A percentile compares a stretch with the other conserved stretches of the same genome.
These are phyloP conservation scores for Octomys mimax DNA, from an alignment of 2,797 vertebrate genomes.

Conservation along the genomic window DNA sequence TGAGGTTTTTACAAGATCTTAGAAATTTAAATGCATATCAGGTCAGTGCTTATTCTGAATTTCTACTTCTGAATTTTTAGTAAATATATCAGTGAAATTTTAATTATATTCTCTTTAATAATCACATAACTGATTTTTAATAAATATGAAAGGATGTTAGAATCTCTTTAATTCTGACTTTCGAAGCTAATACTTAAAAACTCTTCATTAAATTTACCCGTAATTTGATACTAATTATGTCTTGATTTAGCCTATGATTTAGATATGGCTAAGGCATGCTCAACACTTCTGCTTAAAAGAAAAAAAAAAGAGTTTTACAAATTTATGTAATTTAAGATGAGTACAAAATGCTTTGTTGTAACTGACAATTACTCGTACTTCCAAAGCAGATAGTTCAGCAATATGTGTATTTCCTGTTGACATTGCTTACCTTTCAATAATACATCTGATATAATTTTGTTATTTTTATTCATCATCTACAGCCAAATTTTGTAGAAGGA, in stretches of 20 bases:
- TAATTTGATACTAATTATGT: conserved; percentile 42
- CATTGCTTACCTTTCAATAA: not conserved
- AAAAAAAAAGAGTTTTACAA: not conserved
- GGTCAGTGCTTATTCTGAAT: conserved; percentile 9
- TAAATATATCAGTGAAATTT: not conserved
- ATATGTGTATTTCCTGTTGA: not conserved
- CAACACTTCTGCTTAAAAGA: not conserved
- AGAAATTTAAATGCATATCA: not conserved
- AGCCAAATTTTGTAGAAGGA: not conserved
- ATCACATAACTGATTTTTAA: not conserved
- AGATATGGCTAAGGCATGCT: not conserved
- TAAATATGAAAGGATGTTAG: conserved; percentile 22
- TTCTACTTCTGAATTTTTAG: conserved; percentile 3
- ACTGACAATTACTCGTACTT: not conserved
- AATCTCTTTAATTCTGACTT: conserved; percentile 6
- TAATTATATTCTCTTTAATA: not conserved
- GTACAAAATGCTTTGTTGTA: not conserved
- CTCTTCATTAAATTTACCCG: not conserved
- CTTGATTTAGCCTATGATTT: conserved; percentile 3
- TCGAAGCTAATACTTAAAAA: not conserved
- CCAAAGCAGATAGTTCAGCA: not conserved
- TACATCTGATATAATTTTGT: not conserved
- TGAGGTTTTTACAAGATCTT: conserved; percentile 35
- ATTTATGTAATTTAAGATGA: not conserved
- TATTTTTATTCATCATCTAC: not conserved